A percentile compares a stretch with the other conserved stretches of the same genome.
These are phyloP conservation scores for Euplagia quadripunctaria DNA, from an alignment of 2,888 invertebrate species.

Conservation along the genomic window DNA sequence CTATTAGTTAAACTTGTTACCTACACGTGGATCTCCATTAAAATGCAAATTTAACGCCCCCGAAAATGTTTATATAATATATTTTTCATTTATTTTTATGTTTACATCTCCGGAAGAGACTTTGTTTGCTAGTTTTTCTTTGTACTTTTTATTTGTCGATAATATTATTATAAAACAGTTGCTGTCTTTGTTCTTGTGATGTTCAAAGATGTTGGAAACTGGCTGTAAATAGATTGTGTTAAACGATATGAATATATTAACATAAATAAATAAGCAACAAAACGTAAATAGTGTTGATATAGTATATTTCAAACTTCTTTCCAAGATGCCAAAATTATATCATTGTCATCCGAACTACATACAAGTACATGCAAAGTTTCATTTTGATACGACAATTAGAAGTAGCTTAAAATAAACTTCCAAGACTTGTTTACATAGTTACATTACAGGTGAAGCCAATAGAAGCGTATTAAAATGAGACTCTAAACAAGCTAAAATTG, in stretches of 20 bases:
- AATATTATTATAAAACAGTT: constrained; percentile 27
- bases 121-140: constrained; percentile 44
- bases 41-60: constrained; percentile 85
- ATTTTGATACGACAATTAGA: too few relatives aligned
- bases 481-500: too few relatives aligned
- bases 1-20: constrained; percentile 86
- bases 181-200: not conserved
- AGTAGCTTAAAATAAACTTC: too few relatives aligned
- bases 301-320: too few relatives aligned
- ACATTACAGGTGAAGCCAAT: too few relatives aligned
- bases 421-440: too few relatives aligned
- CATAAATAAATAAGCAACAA: not conserved
- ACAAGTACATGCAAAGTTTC: too few relatives aligned
- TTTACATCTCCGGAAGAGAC: constrained; percentile 43
- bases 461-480: too few relatives aligned
- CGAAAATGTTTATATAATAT: constrained; percentile 81
- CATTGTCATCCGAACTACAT: too few relatives aligned
- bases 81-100: constrained; percentile 73
- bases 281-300: too few relatives aligned
- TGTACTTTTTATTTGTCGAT: not conserved
- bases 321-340: too few relatives aligned
- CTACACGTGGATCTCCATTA: constrained; percentile 84
- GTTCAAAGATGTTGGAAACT: not conserved
- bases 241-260: not conserved
- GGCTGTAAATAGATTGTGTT: not conserved